Evolutionary conservation across 2,888 invertebrate species (phyloP), one percentile per base, ranked within the genome.

Genomic region (Athalia circularis): DNA sequence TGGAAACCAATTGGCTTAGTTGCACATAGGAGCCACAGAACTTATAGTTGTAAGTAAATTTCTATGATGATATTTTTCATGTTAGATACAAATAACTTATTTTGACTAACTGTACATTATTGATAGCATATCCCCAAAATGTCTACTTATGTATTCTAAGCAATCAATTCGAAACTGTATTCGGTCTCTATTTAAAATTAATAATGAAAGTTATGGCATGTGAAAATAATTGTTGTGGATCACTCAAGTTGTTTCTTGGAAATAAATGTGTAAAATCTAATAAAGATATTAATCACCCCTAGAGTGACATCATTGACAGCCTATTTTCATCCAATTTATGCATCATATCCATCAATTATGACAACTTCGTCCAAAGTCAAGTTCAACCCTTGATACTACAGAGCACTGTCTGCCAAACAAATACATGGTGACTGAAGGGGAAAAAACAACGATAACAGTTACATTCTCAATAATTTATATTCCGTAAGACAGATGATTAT

Each of bases 381-480:
- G 15, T 50, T 48, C 6, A 65, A 48, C n/a, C n/a, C 50, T 65
- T 7, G 47, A 48, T 5, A 48, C 67, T 15, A 15, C 5, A 48
- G 65, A 29, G 29, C 29, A 29, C 29, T 29, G 29, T 29, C 29
- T 29, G 29, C 29, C 29, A 29, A 29, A 52, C 4, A 15, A 3
- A 43, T 54, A 57, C 43, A n/a, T 54, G 7, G 15, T 9, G 47
- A 72, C 45, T 72, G 47, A 29, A 47, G 62, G 75, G 50, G 62
- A 7, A 62, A 7, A 74, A 15, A 8, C 5, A 62, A 52, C 29
- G 13, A 75, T 62, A 75, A 75, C 50, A 75, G 52, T 62, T 75
- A 75, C 62, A 29, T 75, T 75, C 62, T 75, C 13, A 62, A 75
- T 75, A 75, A 75, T 75, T 75, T 75, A 75, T 75, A 62, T 75